A percentile compares a stretch with the other conserved stretches of the same genome.
Evolutionary conservation across 1,140 invertebrate genomes (phyloP).

Genomic region (Nylanderia fulva): DNA sequence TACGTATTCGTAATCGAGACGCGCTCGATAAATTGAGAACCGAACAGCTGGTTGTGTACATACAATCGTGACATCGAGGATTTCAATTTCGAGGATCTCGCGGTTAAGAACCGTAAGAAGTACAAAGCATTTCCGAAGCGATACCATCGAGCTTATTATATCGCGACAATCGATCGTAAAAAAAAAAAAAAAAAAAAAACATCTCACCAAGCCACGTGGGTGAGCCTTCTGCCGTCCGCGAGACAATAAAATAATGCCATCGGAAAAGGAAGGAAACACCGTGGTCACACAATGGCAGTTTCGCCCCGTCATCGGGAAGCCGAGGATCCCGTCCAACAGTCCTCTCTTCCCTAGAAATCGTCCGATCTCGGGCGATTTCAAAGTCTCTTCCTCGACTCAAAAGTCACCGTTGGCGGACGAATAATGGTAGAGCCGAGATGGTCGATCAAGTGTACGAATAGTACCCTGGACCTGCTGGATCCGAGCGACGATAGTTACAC

Average conservation of each 20-base stretch:
- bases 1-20: neutral
- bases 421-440: conserved; percentile 85
- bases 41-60: neutral
- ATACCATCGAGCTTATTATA: conserved; percentile 29
- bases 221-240: conserved; percentile 46
- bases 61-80: neutral
- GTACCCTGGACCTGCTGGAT: conserved; percentile 82
- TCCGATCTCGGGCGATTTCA: neutral
- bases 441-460: conserved; percentile 75
- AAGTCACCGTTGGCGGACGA: conserved; percentile 58
- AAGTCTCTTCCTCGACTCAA: conserved; percentile 4
- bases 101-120: neutral
- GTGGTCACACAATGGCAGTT: neutral
- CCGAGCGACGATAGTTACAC: conserved; percentile 78
- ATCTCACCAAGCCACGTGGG: conserved; percentile 38
- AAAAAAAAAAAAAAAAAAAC: neutral
- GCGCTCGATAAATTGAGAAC: neutral
- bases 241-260: conserved; percentile 66
- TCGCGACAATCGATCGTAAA: conserved; percentile 47
- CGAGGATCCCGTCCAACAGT: neutral
- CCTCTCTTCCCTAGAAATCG: neutral
- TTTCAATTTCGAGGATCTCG: neutral
- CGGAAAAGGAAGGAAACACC: conserved; percentile 10
- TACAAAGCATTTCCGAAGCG: conserved; percentile 24
- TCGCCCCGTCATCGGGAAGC: neutral